Conservation (phyloP, 2,888 invertebrate species). For the Amblyteles armatorius region DNA sequence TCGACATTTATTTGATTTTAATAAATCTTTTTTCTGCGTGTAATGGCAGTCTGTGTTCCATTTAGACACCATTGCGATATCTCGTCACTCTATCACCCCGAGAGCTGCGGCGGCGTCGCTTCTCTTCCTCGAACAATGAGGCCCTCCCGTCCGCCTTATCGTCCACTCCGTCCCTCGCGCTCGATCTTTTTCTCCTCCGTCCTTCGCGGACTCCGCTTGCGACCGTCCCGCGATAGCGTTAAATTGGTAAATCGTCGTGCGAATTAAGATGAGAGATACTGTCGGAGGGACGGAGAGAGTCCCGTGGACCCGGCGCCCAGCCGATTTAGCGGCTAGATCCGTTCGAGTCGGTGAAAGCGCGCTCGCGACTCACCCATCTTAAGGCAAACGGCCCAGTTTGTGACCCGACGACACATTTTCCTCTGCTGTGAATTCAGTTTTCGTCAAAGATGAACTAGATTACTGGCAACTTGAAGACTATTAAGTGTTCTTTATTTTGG, state of each 20-base stretch:
- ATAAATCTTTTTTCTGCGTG: no score
- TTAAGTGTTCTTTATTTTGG: no score
- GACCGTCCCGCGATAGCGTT: conserved; percentile 43
- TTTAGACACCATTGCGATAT: conserved; percentile 31
- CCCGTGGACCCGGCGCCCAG: conserved; percentile 27
- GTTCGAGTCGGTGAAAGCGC: conserved; percentile 8
- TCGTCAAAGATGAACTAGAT: no score
- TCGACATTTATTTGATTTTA: no score
- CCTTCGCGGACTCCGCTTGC: conserved; percentile 33
- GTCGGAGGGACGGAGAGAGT: conserved; percentile 47
- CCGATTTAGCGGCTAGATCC: conserved; percentile 64
- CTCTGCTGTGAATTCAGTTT: no score
- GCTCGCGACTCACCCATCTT: not conserved
- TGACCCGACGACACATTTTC: no score
- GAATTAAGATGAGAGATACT: conserved; percentile 68
- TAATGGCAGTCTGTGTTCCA: not conserved
- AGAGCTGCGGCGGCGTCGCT: conserved; percentile 24
- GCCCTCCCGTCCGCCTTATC: conserved; percentile 20
- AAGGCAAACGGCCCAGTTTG: no score
- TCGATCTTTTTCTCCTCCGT: not conserved
- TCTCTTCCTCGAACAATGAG: conserved; percentile 40
- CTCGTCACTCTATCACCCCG: conserved; percentile 34
- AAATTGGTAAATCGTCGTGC: conserved; percentile 67
- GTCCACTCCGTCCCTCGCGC: conserved; percentile 3
- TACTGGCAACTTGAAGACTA: no score